A percentile compares a stretch with the other conserved stretches of the same genome.
Conservation (phyloP, 1,140 invertebrate genomes). For the Orius laevigatus region DNA sequence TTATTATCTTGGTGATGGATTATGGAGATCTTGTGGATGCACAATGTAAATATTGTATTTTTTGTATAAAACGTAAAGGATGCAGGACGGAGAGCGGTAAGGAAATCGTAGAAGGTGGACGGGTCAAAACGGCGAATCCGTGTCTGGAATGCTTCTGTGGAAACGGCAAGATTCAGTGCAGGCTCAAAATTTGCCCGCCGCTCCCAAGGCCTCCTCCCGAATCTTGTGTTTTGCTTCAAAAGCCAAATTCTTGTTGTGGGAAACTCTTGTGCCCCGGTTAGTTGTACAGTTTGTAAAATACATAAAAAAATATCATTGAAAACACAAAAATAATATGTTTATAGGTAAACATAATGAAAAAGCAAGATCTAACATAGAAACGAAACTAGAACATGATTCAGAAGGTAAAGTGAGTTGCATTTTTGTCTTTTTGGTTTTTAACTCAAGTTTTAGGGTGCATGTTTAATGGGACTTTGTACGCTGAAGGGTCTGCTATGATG, state of each 20-base stretch:
- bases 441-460: slow-evolving; percentile 40
- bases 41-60: too few relatives aligned
- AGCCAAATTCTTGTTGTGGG: slow-evolving; percentile 51
- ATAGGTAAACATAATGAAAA: too few relatives aligned
- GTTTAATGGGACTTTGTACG: slow-evolving; percentile 55
- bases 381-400: too few relatives aligned
- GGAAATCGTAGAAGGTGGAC: slow-evolving; percentile 40
- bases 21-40: too few relatives aligned
- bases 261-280: slow-evolving; percentile 42
- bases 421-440: background rate
- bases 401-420: too few relatives aligned
- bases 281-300: background rate
- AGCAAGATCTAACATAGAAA: too few relatives aligned
- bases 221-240: slow-evolving; percentile 49
- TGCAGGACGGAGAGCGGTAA: slow-evolving; percentile 28
- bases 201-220: slow-evolving; percentile 51
- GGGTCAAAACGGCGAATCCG: slow-evolving; percentile 49
- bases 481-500: slow-evolving; percentile 68
- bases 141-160: slow-evolving; percentile 60
- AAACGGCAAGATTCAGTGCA: slow-evolving; percentile 51
- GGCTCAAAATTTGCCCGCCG: slow-evolving; percentile 53
- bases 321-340: too few relatives aligned
- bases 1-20: too few relatives aligned
- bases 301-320: too few relatives aligned
- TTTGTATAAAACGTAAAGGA: too few relatives aligned